Base-by-base conservation (phyloP, 2,888 invertebrate species). In the Drosophila formosana region DNA sequence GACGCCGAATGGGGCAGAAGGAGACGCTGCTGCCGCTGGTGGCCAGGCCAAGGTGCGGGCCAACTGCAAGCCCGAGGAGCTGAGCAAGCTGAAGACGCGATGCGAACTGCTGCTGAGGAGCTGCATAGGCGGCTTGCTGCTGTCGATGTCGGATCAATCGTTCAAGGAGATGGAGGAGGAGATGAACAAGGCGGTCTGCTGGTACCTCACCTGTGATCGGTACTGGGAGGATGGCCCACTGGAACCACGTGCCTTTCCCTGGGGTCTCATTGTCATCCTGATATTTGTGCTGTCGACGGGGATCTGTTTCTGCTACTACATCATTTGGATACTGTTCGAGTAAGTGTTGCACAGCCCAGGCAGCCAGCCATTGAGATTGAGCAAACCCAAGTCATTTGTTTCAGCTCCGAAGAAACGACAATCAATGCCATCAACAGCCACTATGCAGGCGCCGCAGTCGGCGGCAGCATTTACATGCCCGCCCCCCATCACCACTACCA, bases 321-420 rank as follows among this genome's bases (percentile, higher is more conserved):
- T 98, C 89, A 96, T 97, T 83, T 98, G 97, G 96, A 96, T 97
- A 80, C 95, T 97, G 67, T 97, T 97, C 93, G 97, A 97, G 98
- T 98, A 94, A 95, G 96, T 95, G 67, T 61, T 47, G 65, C 46
- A 23, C 34, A 52, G 18, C 9, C 28, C 3, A 9, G n/a, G 8
- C 39, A 6, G 7, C 5, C 18, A 28, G 51, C 41, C 11, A 79
- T 75, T 82, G 88, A 79, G 82, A 88, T 82, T 90, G 89, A 91
- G 83, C 83, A 84, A 90, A 90, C 89, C 80, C 80, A 91, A 91
- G 91, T 90, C 88, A 77, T 88, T 72, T 91, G 84, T 90, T 89
- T 76, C 88, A 91, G 91, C 80, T 91, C 91, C 83, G 91, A 91
- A 87, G 91, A 91, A 82, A 89, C 91, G 91, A 91, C 92, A 91